These are phyloP conservation scores for Patella pellucida DNA, from an alignment of 2,888 invertebrate genomes.

Conservation along the genomic window DNA sequence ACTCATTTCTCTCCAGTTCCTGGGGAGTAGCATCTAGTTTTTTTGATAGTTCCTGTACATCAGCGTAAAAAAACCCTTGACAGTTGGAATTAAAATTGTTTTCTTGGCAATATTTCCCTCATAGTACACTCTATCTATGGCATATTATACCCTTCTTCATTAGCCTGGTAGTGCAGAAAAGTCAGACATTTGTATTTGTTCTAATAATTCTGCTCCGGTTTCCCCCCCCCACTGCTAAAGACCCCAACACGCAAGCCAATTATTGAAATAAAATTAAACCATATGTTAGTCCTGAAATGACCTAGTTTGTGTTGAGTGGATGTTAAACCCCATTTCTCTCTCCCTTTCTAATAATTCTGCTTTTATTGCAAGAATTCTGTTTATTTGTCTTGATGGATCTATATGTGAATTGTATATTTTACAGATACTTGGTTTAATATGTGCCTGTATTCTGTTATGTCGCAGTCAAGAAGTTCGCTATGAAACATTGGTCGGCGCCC, in stretches of 20 bases:
- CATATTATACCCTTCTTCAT: not conserved
- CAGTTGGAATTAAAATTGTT: not conserved
- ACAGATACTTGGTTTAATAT: conserved; percentile 64
- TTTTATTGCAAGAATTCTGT: not conserved
- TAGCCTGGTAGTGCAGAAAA: not conserved
- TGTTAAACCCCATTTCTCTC: no score
- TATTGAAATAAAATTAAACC: no score
- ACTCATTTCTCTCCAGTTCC: no score
- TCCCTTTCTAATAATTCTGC: not conserved
- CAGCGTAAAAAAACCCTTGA: no score
- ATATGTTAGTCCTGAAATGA: no score
- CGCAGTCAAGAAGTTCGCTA: conserved; percentile 58
- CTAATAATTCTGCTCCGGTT: not conserved
- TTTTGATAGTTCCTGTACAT: no score
- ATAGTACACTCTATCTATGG: not conserved
- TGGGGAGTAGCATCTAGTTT: no score
- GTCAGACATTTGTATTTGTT: not conserved
- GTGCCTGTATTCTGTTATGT: conserved; percentile 63
- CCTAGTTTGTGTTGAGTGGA: no score
- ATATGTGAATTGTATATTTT: conserved; percentile 29
- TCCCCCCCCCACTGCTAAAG: no score
- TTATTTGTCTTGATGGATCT: not conserved
- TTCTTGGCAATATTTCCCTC: not conserved
- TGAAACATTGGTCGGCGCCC: conserved; percentile 46
- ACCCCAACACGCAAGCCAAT: no score